A percentile compares a stretch with the other conserved stretches of the same genome.
phyloP scores from a whole-genome alignment of 2,888 invertebrate species.

The Cremastobaeus sp. region DNA sequence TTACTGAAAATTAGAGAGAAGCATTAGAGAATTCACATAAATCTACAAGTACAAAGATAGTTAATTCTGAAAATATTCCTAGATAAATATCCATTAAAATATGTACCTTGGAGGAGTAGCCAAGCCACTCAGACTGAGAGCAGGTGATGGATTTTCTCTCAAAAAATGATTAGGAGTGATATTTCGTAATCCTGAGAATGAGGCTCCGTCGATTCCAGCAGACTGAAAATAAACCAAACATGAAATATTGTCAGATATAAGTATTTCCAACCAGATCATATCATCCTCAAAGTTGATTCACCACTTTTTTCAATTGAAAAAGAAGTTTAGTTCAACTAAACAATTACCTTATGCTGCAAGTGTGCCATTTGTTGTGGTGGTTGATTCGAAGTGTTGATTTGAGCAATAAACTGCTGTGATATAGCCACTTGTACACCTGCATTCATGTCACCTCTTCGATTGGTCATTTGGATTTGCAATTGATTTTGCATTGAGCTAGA shows the following conservation, averaged over 20 bases:
- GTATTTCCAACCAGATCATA: no score
- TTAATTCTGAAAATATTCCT: conserved; percentile 1
- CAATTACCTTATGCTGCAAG: conserved; percentile 74
- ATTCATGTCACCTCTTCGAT: conserved; percentile 73
- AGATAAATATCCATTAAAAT: conserved; percentile 46
- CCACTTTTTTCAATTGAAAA: neutral
- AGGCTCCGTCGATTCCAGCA: conserved; percentile 79
- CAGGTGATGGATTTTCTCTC: conserved; percentile 88
- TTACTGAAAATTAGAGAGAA: conserved; percentile 71
- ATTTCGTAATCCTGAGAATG: conserved; percentile 80
- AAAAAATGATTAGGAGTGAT: conserved; percentile 88
- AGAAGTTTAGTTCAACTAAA: no score
- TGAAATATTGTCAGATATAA: no score
- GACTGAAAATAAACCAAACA: conserved; percentile 69
- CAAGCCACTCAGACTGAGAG: conserved; percentile 84
- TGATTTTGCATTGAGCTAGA: conserved; percentile 71
- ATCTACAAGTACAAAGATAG: no score
- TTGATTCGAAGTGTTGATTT: conserved; percentile 74
- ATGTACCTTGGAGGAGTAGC: conserved; percentile 78
- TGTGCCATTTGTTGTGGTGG: conserved; percentile 79
- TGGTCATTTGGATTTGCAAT: conserved; percentile 74
- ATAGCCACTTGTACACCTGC: conserved; percentile 72
- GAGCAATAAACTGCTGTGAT: conserved; percentile 75
- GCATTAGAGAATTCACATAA: no score
- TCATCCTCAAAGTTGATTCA: conserved; percentile 8